phyloP scores from a whole-genome alignment of 1,140 invertebrate genomes.

The Mya arenaria region DNA sequence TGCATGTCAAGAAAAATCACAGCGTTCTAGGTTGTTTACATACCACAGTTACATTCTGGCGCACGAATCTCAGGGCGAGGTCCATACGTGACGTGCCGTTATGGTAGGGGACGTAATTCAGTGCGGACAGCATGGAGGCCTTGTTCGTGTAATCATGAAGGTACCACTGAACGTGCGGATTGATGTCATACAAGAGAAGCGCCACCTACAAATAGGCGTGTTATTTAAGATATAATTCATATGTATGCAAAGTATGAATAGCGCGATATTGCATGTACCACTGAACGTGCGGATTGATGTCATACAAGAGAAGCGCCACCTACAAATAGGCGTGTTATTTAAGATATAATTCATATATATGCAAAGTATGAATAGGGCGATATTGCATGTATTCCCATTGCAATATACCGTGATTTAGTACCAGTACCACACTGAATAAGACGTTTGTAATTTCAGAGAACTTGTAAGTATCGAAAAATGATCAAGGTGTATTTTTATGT shows the following conservation, averaged over 20 bases:
- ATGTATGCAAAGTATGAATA: no score
- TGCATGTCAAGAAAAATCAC: no score
- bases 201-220: conserved; percentile 15
- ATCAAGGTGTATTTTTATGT: no score
- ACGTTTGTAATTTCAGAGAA: no score
- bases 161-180: conserved; percentile 45
- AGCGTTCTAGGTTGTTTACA: no score
- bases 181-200: conserved; percentile 25
- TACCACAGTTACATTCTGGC: conserved; percentile 23
- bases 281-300: conserved; percentile 32
- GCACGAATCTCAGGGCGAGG: conserved; percentile 14
- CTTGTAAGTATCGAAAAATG: no score
- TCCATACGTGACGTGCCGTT: conserved; percentile 17
- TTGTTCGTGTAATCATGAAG: conserved; percentile 38
- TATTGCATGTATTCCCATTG: conserved; percentile 49
- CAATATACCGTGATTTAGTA: no score
- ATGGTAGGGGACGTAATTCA: conserved; percentile 39
- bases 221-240: no score
- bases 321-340: not conserved
- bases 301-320: conserved; percentile 29
- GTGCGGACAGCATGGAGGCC: conserved; percentile 19
- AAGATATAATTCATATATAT: no score
- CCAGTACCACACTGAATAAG: no score
- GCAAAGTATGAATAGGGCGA: no score
- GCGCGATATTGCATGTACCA: conserved; percentile 47